Evolutionary conservation across 2,113 vertebrate genomes (phyloP).

Genomic region (Nothoprocta perdicaria): DNA sequence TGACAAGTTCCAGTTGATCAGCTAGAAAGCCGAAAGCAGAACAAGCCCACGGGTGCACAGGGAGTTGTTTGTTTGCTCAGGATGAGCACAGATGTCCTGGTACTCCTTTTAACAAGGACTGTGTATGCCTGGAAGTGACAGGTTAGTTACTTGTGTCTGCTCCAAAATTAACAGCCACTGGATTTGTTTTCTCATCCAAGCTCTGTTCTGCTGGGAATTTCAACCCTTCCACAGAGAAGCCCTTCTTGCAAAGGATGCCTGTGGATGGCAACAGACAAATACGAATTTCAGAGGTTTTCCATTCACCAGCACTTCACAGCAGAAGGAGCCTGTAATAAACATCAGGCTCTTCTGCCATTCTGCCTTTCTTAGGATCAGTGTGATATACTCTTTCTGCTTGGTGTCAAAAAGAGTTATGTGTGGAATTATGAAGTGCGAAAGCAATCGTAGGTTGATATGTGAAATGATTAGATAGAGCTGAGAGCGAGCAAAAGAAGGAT

Average conservation of each 20-base stretch:
- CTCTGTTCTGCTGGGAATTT: background rate
- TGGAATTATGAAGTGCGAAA: background rate
- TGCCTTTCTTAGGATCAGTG: background rate
- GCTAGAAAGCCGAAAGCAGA: background rate
- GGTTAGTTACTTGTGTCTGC: background rate
- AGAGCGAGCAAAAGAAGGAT: background rate
- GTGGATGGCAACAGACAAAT: background rate
- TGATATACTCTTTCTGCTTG: background rate
- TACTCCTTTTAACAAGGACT: background rate
- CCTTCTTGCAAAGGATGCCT: background rate
- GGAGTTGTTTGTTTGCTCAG: background rate
- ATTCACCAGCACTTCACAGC: background rate
- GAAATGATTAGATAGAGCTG: slow-evolving; percentile 2
- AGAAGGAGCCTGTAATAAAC: background rate
- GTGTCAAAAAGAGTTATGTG: slow-evolving; percentile 13
- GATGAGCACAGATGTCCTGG: background rate
- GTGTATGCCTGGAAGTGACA: background rate
- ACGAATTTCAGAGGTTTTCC: background rate
- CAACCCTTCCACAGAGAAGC: background rate
- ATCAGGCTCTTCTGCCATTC: background rate
- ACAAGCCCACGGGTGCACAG: background rate
- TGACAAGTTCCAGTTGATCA: background rate
- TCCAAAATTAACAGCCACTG: background rate
- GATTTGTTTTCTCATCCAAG: background rate
- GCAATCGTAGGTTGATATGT: background rate